phyloP scores from a whole-genome alignment of 2,797 vertebrate species.

The Tapera naevia region DNA sequence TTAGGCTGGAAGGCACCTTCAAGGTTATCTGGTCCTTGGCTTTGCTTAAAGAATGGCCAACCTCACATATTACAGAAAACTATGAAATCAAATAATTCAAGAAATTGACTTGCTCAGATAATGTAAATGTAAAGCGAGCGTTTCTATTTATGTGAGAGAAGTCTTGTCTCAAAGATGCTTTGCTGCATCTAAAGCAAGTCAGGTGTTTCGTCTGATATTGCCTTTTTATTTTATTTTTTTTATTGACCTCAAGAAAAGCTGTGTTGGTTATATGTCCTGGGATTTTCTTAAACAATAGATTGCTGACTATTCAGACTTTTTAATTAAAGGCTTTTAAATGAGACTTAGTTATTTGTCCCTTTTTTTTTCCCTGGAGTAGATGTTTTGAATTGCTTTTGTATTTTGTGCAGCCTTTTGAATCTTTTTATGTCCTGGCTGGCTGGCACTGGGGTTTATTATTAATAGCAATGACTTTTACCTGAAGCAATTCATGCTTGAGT shows the following conservation, averaged over 20 bases:
- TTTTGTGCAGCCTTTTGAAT: background rate
- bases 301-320: background rate
- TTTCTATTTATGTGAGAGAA: background rate
- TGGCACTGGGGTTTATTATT: background rate
- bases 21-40: background rate
- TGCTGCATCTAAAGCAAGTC: background rate
- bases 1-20: background rate
- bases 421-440: background rate
- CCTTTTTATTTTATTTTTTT: background rate
- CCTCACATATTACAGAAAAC: background rate
- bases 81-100: background rate
- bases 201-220: background rate
- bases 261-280: background rate
- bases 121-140: background rate
- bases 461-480: background rate
- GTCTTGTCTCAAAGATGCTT: background rate
- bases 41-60: background rate
- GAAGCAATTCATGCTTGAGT: background rate
- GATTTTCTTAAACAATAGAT: background rate
- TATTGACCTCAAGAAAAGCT: background rate
- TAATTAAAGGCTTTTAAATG: background rate
- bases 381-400: background rate
- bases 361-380: background rate
- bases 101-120: background rate
- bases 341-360: background rate